Evolutionary conservation across 2,797 vertebrate species (phyloP).

Genomic region (Podargus strigoides): DNA sequence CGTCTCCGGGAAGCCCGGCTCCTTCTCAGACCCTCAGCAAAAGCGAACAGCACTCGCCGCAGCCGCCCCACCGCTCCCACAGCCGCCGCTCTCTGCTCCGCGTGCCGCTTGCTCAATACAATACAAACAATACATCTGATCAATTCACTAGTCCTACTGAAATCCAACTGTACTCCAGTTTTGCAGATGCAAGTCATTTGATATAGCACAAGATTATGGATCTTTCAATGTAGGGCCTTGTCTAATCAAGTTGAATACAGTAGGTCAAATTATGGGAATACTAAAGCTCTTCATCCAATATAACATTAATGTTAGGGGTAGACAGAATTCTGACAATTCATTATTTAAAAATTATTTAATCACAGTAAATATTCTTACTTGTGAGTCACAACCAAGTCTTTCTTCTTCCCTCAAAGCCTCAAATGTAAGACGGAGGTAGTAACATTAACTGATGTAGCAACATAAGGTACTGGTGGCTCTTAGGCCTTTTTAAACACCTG

Average conservation of each 20-base stretch:
- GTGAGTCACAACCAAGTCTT: neutral
- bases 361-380: neutral
- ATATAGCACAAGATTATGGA: neutral
- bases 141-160: neutral
- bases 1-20: too few relatives aligned
- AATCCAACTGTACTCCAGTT: neutral
- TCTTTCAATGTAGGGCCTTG: neutral
- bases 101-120: too few relatives aligned
- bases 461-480: neutral
- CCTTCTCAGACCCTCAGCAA: too few relatives aligned
- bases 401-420: neutral
- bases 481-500: neutral
- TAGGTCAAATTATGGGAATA: neutral
- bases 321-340: neutral
- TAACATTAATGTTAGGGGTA: neutral
- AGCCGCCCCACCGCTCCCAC: too few relatives aligned
- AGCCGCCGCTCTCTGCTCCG: too few relatives aligned
- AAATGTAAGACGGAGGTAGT: neutral
- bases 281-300: neutral
- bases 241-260: neutral
- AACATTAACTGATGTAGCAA: neutral
- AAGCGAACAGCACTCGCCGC: too few relatives aligned
- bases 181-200: neutral
- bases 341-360: neutral
- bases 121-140: neutral